Base-by-base conservation (phyloP, 2,113 vertebrate species). In the Sclerurus mexicanus region DNA sequence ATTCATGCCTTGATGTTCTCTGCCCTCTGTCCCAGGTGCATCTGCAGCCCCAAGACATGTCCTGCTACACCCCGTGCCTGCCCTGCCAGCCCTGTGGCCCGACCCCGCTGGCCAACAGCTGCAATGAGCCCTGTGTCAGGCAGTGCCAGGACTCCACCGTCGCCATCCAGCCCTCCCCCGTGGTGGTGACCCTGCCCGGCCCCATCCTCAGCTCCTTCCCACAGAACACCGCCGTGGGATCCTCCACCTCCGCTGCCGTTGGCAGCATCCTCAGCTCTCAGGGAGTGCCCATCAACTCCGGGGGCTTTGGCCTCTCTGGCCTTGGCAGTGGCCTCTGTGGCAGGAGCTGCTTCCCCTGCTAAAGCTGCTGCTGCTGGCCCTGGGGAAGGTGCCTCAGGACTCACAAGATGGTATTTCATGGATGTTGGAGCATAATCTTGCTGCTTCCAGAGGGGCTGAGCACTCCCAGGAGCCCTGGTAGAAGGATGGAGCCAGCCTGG, bases 401-500 rank as follows among this genome's bases (percentile, higher is more conserved):
- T 30, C 62, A 9, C 49, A 25, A 10, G 27, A 12, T 42, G 14
- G 4, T 6, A 11, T n/a, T 3, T 5, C 30, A 11, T 7, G 24
- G 15, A 14, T 2, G 5, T 59, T 3, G 4, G 4, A 68, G 27
- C 31, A 75, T 18, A 0, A 0, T 1, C 21, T 42, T 53, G 9
- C 8, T 66, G 21, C 24, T 35, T 62, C 17, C 37, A 2, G n/a
- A 50, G 28, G 10, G 6, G 12, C 46, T 85, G 46, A 85, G 33
- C 50, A 8, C 9, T 1, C 3, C 14, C 46, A 81, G 4, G 21
- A 50, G 0, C 10, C 27, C 64, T 63, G 33, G 27, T 6, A 27
- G 2, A 25, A 30, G 59, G 30, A 20, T 1, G 22, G 46, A 16
- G 7, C 25, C 66, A 62, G 39, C 31, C 73, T 55, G 15, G 24